Evolutionary conservation across 2,888 invertebrate genomes (phyloP), one percentile per base, ranked within the genome.

Genomic region (Mimumesa dahlbomi): DNA sequence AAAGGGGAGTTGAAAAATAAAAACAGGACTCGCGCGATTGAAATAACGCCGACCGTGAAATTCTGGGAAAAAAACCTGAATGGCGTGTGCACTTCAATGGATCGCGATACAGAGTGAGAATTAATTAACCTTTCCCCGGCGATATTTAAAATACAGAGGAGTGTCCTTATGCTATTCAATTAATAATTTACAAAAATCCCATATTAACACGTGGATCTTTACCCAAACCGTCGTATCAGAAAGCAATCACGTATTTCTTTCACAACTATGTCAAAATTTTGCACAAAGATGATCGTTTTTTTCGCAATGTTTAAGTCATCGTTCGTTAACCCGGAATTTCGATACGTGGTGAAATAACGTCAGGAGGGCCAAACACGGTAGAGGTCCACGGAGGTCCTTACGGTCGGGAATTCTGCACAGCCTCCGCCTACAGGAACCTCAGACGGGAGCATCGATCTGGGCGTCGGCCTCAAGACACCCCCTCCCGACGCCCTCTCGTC

Each of bases 371-470:
- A n/a, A 25, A 73, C 42, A 38, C 58, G 50, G 42, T 45, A 56
- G 63, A n/a, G 62, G 40, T 53, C 42, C 46, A 61, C 59, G 49
- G 73, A 53, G 66, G 67, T 73, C 77, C 70, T 77, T 68, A 64
- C 68, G 54, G 69, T 65, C 71, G 66, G 63, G 80, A 75, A 80
- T 77, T 70, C 72, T 69, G 70, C 74, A 76, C 80, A 84, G 84
- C 84, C 83, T 84, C 82, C 83, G 79, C 81, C 79, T 83, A 82
- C 84, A 72, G 85, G 80, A 82, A 85, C 83, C 86, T 87, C 86
- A 86, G 87, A 87, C 86, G 85, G 77, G 84, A 85, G 84, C 85
- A 87, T 87, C 87, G 87, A 87, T 87, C 87, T 87, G 87, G 87
- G 87, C 87, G 87, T 87, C 87, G 87, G 85, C 87, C 85, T 86